Evolutionary conservation across 2,797 vertebrate species (phyloP), one percentile per base, ranked within the genome.

Genomic region (Pitangus sulphuratus): DNA sequence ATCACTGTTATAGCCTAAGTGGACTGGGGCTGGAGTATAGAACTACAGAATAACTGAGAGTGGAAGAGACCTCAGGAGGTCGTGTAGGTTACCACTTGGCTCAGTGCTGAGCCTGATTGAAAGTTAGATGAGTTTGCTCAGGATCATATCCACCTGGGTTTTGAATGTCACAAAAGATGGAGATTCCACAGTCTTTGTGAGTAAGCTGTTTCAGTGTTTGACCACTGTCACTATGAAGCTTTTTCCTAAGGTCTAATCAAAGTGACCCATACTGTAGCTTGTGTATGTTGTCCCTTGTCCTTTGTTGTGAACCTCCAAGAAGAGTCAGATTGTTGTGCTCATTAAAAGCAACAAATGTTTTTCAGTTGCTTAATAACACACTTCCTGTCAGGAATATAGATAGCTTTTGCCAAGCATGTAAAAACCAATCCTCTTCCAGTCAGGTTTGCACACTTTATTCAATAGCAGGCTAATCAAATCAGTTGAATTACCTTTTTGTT

Each of bases 1-100:
- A 60, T 78, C 0, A 0, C 30, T 64, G 12, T 56, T 75, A 10
- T 2, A 78, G 30, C 19, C 9, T 12, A 40, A 74, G 72, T 81
- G 53, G 28, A 9, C 25, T 51, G 31, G 56, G 69, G 7, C 44
- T 81, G 40, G 28, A 60, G 9, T 22, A 53, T 3, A 48, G 40
- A 91, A 60, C 17, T 68, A 31, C 13, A n/a, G 57, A 62, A 58
- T 58, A 78, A 64, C 0, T 75, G 74, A 60, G 54, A 10, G 37
- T 45, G 33, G 45, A 64, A 45, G 61, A 56, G 31, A 48, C 14
- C 15, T 91, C 37, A 4, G 14, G 51, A 70, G 53, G 53, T 75
- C 22, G 2, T 0, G 1, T 0, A 2, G 48, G 44, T 28, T 5
- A 28, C 8, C 8, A 4, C 19, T 65, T 33, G 56, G 45, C 45